These are phyloP conservation scores for Hestina assimilis DNA, from an alignment of 1,140 invertebrate genomes.

Conservation along the genomic window DNA sequence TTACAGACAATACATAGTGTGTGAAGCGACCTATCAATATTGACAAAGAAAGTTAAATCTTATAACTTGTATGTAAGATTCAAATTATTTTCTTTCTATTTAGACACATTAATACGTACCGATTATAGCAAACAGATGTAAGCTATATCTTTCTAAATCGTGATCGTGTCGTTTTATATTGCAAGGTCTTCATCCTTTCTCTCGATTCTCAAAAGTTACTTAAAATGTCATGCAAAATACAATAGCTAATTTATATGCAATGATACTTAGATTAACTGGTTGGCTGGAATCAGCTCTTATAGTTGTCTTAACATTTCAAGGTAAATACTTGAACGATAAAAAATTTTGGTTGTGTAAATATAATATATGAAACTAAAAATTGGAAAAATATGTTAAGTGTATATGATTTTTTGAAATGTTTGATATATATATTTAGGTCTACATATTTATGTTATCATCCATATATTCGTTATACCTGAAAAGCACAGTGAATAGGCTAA, in stretches of 20 bases:
- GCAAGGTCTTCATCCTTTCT: slow-evolving; percentile 45
- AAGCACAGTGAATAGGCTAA: too few relatives aligned
- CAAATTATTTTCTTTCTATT: not conserved
- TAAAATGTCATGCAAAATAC: not conserved
- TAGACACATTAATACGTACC: slow-evolving; percentile 1
- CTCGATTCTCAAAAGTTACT: slow-evolving; percentile 26
- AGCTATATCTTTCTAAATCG: slow-evolving; percentile 53
- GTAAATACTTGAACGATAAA: too few relatives aligned
- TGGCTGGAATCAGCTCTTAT: too few relatives aligned
- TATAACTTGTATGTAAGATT: not conserved
- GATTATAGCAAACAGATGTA: slow-evolving; percentile 24
- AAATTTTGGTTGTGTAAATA: too few relatives aligned
- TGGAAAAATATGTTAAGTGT: too few relatives aligned
- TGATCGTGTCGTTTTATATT: slow-evolving; percentile 45
- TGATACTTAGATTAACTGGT: too few relatives aligned
- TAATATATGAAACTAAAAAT: too few relatives aligned
- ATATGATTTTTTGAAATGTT: too few relatives aligned
- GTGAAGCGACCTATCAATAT: not conserved
- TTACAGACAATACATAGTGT: slow-evolving; percentile 1
- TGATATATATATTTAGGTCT: too few relatives aligned
- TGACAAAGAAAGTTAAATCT: not conserved
- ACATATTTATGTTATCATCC: too few relatives aligned
- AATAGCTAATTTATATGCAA: not conserved
- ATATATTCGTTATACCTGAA: too few relatives aligned
- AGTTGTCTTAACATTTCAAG: too few relatives aligned